phyloP scores from a whole-genome alignment of 2,797 vertebrate species.

The Thamnophis elegans region DNA sequence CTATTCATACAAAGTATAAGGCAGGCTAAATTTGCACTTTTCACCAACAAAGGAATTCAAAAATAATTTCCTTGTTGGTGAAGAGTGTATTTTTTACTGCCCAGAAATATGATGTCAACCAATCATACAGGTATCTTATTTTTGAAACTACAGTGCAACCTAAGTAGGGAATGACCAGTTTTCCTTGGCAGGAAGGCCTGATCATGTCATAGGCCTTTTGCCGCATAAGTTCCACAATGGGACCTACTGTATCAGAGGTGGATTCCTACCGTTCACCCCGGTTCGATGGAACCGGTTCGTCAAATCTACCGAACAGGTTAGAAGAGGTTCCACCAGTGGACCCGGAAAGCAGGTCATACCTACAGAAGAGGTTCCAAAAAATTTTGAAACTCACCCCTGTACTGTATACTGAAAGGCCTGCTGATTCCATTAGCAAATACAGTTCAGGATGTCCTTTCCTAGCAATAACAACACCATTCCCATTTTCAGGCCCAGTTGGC shows the following conservation, averaged over 20 bases:
- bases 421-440: conserved; percentile 4
- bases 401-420: not conserved
- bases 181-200: conserved; percentile 12
- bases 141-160: not conserved
- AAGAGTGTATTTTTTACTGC: not conserved
- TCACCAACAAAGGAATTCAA: not conserved
- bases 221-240: not conserved
- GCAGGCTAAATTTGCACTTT: not conserved
- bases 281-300: too few relatives aligned
- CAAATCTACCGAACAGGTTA: too few relatives aligned
- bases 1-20: not conserved
- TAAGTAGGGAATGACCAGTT: not conserved
- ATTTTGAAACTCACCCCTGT: too few relatives aligned
- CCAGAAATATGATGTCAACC: not conserved
- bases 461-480: not conserved
- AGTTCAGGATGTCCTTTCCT: not conserved
- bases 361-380: too few relatives aligned
- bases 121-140: not conserved
- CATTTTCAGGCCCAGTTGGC: not conserved
- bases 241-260: too few relatives aligned
- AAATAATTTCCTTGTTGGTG: not conserved
- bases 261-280: too few relatives aligned
- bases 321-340: too few relatives aligned
- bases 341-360: too few relatives aligned
- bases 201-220: not conserved